Evolutionary conservation across 2,888 invertebrate species (phyloP), one percentile per base, ranked within the genome.

Genomic region (Stictocephala bisonia): DNA sequence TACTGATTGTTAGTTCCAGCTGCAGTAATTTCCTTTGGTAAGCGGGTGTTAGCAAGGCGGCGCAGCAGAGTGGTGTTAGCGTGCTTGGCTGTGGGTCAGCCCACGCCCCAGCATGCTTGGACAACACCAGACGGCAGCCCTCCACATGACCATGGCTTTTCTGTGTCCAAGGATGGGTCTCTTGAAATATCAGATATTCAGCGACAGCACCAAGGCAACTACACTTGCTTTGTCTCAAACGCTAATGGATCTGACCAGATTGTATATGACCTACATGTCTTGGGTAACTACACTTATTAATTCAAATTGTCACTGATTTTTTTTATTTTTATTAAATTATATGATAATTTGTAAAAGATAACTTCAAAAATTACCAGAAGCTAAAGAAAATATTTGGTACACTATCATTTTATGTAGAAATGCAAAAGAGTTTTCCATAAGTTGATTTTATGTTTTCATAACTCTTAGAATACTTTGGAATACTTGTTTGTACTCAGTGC

Each of bases 11-110:
- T 67, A 84, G 85, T 88, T 75, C 86, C 87, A 77, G 88, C 88
- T 13, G 86, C 87, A 11, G 87, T 88, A 56, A 85, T 88, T 74
- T 88, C 88, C 13, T 88, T 88, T 78, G 88, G 88, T 24, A 84
- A 86, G 77, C 83, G 84, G 2, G 79, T 88, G 31, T 84, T 86
- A 73, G 86, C 86, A 9, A 86, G 86, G 41, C 87, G 87, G 86
- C 85, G 86, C 69, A 85, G 85, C 15, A 86, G 87, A 78, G 85
- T 88, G 74, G 85, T 85, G 76, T 80, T 89, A 58, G 83, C 86
- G 0, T 89, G 89, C 76, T 80, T 86, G 0, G 85, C 85, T 74
- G 87, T 88, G n/a, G 88, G 88, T 0, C 83, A 83, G 74, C 88
- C 88, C 0, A 82, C 78, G 13, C 81, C 81, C 7, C 78, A 78